Evolutionary conservation across 2,113 vertebrate species (phyloP), one percentile per base, ranked within the genome.

Genomic region (Equus quagga): DNA sequence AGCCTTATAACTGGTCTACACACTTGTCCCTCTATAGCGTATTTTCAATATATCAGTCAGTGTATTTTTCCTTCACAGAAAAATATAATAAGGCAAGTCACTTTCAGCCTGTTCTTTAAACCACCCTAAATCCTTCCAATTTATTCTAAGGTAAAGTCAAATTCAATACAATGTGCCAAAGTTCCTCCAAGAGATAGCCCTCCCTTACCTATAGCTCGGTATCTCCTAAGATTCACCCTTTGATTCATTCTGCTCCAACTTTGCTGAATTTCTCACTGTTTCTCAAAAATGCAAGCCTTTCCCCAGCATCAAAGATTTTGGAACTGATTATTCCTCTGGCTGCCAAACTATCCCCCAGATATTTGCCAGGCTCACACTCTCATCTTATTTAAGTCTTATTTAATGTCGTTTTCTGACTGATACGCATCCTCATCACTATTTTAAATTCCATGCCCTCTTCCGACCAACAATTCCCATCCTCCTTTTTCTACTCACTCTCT

Each of bases 151-250:
- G 13, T 26, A 17, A 65, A 60, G 1, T 10, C 33, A 31, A 75
- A 65, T 79, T n/a, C 58, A 19, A 23, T 85, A 21, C 70, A 26
- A 0, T 51, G 21, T 0, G 14, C 0, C 46, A 3, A 19, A 56
- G 14, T 2, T 26, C 36, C 24, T 60, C 44, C n/a, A 49, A 1
- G 21, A 24, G 14, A 5, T 19, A 8, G 0, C 3, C 1, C 10
- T 49, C 19, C 9, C 2, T 58, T 44, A 4, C 15, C n/a, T 36
- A 13, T 2, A 60, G 19, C 0, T 17, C 11, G 2, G 23, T 4
- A 26, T 4, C 31, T 72, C 23, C n/a, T 19, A 49, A 10, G 6
- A 64, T 13, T 23, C 12, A 7, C 9, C 18, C 5, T 7, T 64
- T n/a, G 36, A 9, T 70, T 11, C 36, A 36, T 24, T 79, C 28